Conservation (phyloP, 2,113 vertebrate genomes). For the Vulpes lagopus region DNA sequence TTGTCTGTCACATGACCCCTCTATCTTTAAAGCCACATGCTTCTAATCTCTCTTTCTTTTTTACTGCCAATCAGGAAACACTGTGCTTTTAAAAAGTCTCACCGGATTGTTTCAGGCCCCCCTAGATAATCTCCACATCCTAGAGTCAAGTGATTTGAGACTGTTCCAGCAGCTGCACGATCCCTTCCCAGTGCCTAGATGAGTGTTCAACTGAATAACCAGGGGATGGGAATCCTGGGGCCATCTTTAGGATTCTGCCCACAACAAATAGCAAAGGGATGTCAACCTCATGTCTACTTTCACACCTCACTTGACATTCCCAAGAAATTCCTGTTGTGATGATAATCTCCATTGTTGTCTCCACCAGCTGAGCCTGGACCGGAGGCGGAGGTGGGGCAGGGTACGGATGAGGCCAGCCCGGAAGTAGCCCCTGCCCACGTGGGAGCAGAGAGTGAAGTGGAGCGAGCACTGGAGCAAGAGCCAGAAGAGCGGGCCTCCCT, state of each 20-base stretch:
- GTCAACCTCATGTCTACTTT: background rate
- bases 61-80: background rate
- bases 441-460: conserved; percentile 87
- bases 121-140: background rate
- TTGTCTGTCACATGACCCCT: fast-evolving
- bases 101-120: background rate
- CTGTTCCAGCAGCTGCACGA: background rate
- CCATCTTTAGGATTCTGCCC: background rate
- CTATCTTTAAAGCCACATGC: background rate
- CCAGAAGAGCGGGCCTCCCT: conserved; percentile 91
- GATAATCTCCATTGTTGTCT: conserved; percentile 85
- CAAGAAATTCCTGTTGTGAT: conserved; percentile 57
- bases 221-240: background rate
- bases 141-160: background rate
- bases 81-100: background rate
- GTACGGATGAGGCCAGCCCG: conserved; percentile 80
- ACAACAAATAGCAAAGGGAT: background rate
- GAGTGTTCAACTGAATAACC: background rate
- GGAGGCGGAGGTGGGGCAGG: conserved; percentile 80
- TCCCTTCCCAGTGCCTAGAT: background rate
- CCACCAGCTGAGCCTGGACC: conserved; percentile 85
- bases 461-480: conserved; percentile 89
- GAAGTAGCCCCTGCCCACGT: conserved; percentile 81
- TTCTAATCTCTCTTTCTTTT: background rate
- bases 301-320: fast-evolving